phyloP scores from a whole-genome alignment of 2,113 vertebrate species.

The Saguinus midas region DNA sequence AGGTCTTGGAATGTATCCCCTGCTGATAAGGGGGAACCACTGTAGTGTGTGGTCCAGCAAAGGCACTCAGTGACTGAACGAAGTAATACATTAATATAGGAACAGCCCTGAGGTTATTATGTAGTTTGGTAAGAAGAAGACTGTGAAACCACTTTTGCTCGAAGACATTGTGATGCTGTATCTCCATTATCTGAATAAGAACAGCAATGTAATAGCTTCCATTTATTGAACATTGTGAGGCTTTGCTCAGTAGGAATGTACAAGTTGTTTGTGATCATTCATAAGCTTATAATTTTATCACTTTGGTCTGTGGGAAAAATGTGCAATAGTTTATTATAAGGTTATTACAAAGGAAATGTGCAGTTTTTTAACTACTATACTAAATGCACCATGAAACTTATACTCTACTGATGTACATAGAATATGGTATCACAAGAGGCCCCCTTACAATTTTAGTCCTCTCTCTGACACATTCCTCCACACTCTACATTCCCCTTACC shows the following conservation, averaged over 20 bases:
- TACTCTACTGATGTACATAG: background rate
- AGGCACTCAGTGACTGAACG: background rate
- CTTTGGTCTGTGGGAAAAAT: constrained; percentile 31
- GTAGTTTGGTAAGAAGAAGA: background rate
- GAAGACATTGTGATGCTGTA: background rate
- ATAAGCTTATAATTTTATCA: constrained; percentile 58
- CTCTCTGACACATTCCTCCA: background rate
- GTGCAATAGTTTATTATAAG: constrained; percentile 15
- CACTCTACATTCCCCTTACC: background rate
- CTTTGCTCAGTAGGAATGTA: constrained; percentile 52
- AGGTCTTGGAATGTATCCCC: background rate
- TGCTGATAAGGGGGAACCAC: background rate
- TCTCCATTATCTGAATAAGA: constrained; percentile 45
- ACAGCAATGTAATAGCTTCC: constrained; percentile 20
- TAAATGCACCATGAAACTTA: background rate
- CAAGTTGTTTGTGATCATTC: constrained; percentile 52
- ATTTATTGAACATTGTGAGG: constrained; percentile 32
- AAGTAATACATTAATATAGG: background rate
- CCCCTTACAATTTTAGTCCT: background rate
- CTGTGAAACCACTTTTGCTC: background rate
- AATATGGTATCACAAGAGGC: background rate
- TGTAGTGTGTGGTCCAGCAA: background rate
- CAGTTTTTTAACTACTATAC: background rate
- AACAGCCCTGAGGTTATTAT: background rate
- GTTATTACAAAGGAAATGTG: constrained; percentile 41